Evolutionary conservation across 1,140 invertebrate species (phyloP).

Genomic region (Polypedilum vanderplanki): DNA sequence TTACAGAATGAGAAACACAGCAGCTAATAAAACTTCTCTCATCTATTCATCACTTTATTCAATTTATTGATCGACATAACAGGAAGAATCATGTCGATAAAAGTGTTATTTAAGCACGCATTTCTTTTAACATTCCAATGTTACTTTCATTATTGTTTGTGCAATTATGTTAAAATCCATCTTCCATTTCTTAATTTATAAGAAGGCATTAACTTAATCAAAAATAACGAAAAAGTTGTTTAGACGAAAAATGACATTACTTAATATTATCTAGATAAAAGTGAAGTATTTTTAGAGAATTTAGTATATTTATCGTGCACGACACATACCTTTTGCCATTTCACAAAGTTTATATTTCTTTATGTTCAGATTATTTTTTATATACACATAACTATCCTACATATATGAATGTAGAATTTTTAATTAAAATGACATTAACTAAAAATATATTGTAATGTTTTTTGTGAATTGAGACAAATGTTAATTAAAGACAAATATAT

Average conservation of each 20-base stretch:
- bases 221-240: no score
- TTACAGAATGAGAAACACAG: constrained; percentile 9
- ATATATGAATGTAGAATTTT: no score
- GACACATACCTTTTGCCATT: background rate
- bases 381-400: no score
- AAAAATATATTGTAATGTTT: no score
- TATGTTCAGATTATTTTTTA: no score
- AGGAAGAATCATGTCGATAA: background rate
- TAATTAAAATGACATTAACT: no score
- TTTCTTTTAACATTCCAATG: background rate
- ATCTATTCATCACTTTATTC: background rate
- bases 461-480: no score
- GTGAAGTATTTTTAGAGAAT: background rate
- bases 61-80: background rate
- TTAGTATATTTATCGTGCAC: background rate
- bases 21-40: constrained; percentile 4
- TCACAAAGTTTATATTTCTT: background rate
- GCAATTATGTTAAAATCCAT: background rate
- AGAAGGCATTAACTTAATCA: no score
- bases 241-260: no score
- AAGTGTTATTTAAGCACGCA: background rate
- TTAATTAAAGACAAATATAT: no score
- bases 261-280: no score
- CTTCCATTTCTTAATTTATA: no score
- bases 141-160: background rate